Evolutionary conservation across 2,888 invertebrate genomes (phyloP).

Genomic region (Clistopyga incitator): DNA sequence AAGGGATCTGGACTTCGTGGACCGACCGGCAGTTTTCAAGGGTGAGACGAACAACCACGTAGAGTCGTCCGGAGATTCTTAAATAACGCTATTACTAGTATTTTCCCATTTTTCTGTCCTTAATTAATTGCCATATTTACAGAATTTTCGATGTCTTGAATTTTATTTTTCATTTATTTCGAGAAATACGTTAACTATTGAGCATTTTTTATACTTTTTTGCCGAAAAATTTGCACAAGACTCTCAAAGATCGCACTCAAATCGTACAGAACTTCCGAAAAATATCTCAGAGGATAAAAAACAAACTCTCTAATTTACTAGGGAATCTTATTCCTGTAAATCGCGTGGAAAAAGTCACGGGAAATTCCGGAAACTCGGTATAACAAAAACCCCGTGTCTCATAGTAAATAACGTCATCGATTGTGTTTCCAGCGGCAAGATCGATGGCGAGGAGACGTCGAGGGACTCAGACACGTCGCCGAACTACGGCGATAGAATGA

Average conservation of each 20-base stretch:
- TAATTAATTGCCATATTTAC: too few species aligned
- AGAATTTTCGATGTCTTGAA: too few species aligned
- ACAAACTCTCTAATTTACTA: too few species aligned
- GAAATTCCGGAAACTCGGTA: neutral
- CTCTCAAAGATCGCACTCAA: too few species aligned
- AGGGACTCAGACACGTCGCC: constrained; percentile 95
- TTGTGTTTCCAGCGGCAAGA: constrained; percentile 83
- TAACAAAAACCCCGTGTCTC: neutral
- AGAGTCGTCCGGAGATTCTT: neutral
- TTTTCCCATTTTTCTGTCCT: neutral
- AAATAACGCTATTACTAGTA: neutral
- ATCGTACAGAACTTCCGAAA: too few species aligned
- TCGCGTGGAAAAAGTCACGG: neutral
- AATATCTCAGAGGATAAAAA: too few species aligned
- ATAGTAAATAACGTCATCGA: neutral
- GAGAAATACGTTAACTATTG: too few species aligned
- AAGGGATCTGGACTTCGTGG: constrained; percentile 87
- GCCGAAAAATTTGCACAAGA: too few species aligned
- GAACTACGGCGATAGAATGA: constrained; percentile 90
- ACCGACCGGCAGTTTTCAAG: constrained; percentile 79
- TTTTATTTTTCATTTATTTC: too few species aligned
- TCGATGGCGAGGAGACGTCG: constrained; percentile 95
- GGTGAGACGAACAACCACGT: constrained; percentile 72
- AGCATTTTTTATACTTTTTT: too few species aligned
- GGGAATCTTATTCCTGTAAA: neutral